Evolutionary conservation across 2,113 vertebrate species (phyloP).

Genomic region (Onychorhynchus coronatus): DNA sequence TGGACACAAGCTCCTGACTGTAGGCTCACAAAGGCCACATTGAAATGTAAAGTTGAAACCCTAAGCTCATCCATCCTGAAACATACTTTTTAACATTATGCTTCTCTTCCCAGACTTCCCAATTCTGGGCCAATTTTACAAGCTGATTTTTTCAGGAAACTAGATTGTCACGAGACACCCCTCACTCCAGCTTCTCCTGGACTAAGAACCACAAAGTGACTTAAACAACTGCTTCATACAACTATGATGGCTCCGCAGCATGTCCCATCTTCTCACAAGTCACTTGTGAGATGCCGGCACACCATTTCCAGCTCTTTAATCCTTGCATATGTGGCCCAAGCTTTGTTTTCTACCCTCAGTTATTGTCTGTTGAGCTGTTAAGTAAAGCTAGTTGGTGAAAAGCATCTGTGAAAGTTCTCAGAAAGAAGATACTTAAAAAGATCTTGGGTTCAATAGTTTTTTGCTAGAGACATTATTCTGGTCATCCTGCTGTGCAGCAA

Average conservation of each 20-base stretch:
- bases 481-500: background rate
- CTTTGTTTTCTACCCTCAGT: background rate
- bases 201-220: background rate
- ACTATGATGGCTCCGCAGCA: background rate
- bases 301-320: background rate
- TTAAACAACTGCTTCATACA: background rate
- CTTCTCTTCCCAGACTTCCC: background rate
- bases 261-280: background rate
- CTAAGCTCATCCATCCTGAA: background rate
- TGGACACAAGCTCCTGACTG: background rate
- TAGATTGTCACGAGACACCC: background rate
- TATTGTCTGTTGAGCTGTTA: background rate
- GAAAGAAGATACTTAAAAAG: background rate
- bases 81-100: background rate
- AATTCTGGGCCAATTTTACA: background rate
- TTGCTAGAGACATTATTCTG: background rate
- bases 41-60: background rate
- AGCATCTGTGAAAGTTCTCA: background rate
- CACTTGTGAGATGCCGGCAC: background rate
- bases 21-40: background rate
- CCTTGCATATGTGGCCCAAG: background rate
- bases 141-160: background rate
- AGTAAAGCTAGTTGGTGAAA: background rate
- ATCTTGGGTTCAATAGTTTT: background rate
- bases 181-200: background rate